Base-by-base conservation (phyloP, 2,113 vertebrate genomes). In the Amblyornis subalaris region DNA sequence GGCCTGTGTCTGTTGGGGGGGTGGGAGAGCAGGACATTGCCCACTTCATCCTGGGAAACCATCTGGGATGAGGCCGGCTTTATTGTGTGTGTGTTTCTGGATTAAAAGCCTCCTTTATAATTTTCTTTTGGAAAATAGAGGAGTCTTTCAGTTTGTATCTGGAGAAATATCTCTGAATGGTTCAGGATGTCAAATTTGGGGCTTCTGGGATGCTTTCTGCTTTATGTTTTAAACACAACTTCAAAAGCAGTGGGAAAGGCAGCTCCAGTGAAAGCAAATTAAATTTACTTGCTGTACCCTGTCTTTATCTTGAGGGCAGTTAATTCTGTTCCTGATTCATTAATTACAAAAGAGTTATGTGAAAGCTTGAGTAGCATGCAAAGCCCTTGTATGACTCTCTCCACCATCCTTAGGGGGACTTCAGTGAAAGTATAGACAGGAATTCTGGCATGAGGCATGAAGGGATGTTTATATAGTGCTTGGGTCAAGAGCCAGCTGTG, bases 121-220 rank as follows among this genome's bases (percentile, higher is more conserved):
- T 83, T 89, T 81, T 70, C 54, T 82, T 26, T 45, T 58, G 74
- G 71, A 74, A 94, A 62, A 89, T 48, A 83, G 69, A 92, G 69
- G 67, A 72, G 33, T 44, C 70, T 92, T 90, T 93, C 65, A 62
- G 42, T 57, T 89, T 2, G 0, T 61, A 2, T 85, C 76, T 94
- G 81, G 92, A 73, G 36, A 73, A 91, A 6, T 57, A 40, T 35
- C 62, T 81, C 80, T 54, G 36, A 78, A 36, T 4, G 4, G 54
- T 88, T 89, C 35, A 50, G 57, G 84, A 42, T 69, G 10, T 66
- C 1, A 4, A 20, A 66, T 82, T 23, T 1, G 1, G 55, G 66
- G 47, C 16, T 76, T 91, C 74, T 91, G 54, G 35, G 29, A 54
- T 88, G 16, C 70, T 53, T 75, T 93, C 42, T 55, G 47, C 23